These are phyloP conservation scores for Gymnogyps californianus DNA, from an alignment of 2,113 vertebrate species.

Conservation along the genomic window DNA sequence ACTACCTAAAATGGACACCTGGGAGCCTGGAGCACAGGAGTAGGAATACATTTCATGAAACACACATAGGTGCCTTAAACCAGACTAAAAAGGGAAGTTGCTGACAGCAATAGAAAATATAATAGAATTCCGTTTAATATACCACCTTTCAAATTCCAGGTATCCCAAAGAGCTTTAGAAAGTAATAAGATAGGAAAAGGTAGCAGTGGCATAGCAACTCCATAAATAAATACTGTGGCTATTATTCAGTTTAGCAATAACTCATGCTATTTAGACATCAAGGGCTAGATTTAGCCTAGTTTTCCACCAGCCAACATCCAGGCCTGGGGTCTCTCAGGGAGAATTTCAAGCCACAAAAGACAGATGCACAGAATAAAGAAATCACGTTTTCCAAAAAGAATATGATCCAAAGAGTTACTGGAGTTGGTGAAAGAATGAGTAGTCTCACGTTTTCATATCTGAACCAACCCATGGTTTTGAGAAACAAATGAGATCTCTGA, in stretches of 20 bases:
- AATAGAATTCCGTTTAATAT: constrained; percentile 44
- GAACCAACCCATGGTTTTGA: neutral
- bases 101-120: constrained; percentile 29
- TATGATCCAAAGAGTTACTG: neutral
- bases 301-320: neutral
- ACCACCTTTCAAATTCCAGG: constrained; percentile 27
- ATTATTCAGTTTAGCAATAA: constrained; percentile 28
- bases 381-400: neutral
- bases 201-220: neutral
- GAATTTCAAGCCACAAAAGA: neutral
- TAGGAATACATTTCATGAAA: neutral
- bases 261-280: constrained; percentile 13
- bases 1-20: neutral
- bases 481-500: constrained; percentile 1
- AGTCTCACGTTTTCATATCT: neutral
- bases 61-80: neutral
- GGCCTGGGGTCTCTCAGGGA: neutral
- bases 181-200: constrained; percentile 25
- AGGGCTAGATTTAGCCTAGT: constrained; percentile 8
- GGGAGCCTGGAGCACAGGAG: neutral
- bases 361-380: constrained; percentile 6
- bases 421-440: neutral
- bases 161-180: constrained; percentile 49
- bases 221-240: constrained; percentile 31
- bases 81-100: neutral